Conservation (phyloP, 2,797 vertebrate genomes). For the Pangasius mekongensis region DNA sequence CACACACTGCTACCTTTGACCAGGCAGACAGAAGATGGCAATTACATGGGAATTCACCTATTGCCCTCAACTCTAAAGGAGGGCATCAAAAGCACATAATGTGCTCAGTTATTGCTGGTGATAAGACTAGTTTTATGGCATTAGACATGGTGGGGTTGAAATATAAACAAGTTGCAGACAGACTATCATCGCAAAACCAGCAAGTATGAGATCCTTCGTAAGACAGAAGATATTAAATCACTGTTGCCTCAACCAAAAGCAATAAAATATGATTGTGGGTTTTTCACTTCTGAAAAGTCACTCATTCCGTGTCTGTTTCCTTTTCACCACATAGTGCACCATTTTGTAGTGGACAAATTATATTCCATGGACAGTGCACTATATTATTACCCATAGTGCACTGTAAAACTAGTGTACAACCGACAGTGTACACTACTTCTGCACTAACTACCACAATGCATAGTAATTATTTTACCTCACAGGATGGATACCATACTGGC, state of each 20-base stretch:
- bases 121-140: neutral
- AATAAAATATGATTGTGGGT: neutral
- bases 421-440: neutral
- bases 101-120: neutral
- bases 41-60: neutral
- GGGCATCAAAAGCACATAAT: neutral
- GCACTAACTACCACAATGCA: too few species aligned
- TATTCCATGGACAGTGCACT: neutral
- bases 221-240: neutral
- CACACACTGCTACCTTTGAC: constrained; percentile 28
- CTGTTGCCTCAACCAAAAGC: neutral
- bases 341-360: neutral
- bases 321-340: neutral
- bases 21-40: constrained; percentile 15
- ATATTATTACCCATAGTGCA: neutral
- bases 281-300: neutral
- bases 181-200: neutral
- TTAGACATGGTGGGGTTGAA: neutral
- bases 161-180: too few species aligned
- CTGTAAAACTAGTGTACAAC: neutral
- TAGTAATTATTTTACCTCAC: neutral
- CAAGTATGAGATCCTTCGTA: neutral
- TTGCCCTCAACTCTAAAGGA: neutral
- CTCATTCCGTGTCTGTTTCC: neutral
- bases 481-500: neutral